Conservation (phyloP, 2,113 vertebrate genomes). For the Scolopax mira region DNA sequence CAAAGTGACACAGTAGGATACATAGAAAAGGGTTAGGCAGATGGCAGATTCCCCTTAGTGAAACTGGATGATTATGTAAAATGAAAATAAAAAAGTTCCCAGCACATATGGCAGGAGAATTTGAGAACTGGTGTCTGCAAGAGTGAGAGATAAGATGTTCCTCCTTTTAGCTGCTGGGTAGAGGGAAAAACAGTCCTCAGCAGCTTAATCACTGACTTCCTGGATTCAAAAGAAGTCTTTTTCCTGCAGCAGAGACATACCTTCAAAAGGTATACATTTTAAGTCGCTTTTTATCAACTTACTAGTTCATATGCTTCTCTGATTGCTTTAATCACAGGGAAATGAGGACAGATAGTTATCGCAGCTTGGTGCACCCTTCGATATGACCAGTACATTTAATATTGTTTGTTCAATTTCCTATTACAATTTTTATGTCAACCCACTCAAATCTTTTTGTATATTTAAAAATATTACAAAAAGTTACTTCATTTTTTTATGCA, state of each 20-base stretch:
- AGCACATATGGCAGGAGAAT: slow-evolving; percentile 20
- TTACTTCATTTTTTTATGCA: not conserved
- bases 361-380: not conserved
- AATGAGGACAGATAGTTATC: not conserved
- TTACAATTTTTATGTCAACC: not conserved
- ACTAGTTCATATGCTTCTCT: not conserved
- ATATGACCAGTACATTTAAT: not conserved
- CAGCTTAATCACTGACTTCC: not conserved
- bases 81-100: slow-evolving; percentile 12
- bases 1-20: not conserved
- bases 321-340: not conserved
- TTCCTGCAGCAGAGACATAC: not conserved
- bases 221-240: not conserved
- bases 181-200: not conserved
- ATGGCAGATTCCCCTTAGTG: slow-evolving; percentile 5
- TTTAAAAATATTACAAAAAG: not conserved
- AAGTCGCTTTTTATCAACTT: not conserved
- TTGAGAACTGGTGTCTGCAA: not conserved
- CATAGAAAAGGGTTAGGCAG: not conserved
- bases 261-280: not conserved
- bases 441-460: not conserved
- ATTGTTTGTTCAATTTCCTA: not conserved
- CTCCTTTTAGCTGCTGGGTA: not conserved
- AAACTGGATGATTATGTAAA: slow-evolving; percentile 32
- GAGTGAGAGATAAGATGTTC: not conserved